Conservation (phyloP, 2,113 vertebrate genomes). For the Zosterops pallidus region DNA sequence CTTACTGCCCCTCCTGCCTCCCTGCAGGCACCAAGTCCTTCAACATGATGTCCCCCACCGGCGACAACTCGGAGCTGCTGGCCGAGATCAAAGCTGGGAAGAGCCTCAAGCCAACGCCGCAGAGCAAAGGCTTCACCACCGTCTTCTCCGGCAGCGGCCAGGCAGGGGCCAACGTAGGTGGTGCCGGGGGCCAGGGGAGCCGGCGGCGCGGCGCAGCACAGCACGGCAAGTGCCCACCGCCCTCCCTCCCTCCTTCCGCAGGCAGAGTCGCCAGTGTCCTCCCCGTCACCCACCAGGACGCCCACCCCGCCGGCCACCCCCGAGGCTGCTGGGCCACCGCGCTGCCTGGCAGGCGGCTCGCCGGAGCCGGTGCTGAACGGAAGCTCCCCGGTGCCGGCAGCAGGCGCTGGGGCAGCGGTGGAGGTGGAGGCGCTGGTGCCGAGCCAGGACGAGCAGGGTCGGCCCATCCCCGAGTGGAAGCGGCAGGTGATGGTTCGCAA, state of each 20-base stretch:
- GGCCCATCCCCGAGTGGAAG: conserved; percentile 94
- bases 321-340: conserved; percentile 43
- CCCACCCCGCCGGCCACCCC: conserved; percentile 72
- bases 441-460: conserved; percentile 86
- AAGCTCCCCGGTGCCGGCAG: conserved; percentile 59
- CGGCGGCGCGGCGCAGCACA: rapidly evolving
- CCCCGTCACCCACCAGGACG: conserved; percentile 52
- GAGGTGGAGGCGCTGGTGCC: conserved; percentile 88
- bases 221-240: not conserved
- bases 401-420: conserved; percentile 61
- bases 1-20: conserved; percentile 14
- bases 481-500: conserved; percentile 96
- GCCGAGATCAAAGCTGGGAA: conserved; percentile 98
- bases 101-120: conserved; percentile 92
- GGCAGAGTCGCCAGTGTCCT: conserved; percentile 14
- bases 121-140: conserved; percentile 93
- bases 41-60: conserved; percentile 99
- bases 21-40: conserved; percentile 93
- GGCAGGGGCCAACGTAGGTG: conserved; percentile 79
- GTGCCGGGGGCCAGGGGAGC: not conserved
- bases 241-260: not conserved
- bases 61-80: conserved; percentile 95
- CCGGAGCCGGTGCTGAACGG: conserved; percentile 84
- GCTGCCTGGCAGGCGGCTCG: conserved; percentile 53
- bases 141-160: conserved; percentile 87